Base-by-base conservation (phyloP, 2,888 invertebrate genomes). In the Unio delphinus region DNA sequence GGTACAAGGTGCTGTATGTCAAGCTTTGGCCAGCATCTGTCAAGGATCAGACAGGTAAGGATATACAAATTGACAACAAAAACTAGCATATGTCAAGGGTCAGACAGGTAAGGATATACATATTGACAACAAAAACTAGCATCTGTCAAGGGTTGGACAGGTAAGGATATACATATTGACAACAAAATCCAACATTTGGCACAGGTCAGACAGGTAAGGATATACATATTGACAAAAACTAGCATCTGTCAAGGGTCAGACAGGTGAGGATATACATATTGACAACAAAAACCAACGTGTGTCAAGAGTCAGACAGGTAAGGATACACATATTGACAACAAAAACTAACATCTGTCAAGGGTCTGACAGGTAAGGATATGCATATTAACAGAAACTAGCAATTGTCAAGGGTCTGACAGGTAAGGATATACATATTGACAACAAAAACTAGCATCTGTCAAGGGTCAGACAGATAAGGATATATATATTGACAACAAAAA, bases 1-100 rank as follows among this genome's bases (percentile, higher is more conserved):
- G 81, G 76, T 77, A 45, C 70, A 78, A 54, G 75, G 73, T 15
- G 60, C 62, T 64, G 69, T 75, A 20, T 77, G 78, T 66, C 61
- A 60, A 57, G 75, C 74, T 30, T 68, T 81, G 28, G 55, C 74
- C 34, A 55, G 69, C 15, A 65, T 80, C 5, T 77, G 77, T 72
- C 56, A 70, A 5, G 72, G 72, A 3, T 72, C 74, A 28, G 76
- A 67, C 26, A 67, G 60, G 73, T 73, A 69, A 34, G 65, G 45
- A 45, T 45, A 75, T 18, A 34, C 8, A 34, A 34, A 34, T 7
- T 34, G 1, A 8, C 34, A 34, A 34, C 7, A 34, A 34, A 34
- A 34, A 6, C 74, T 54, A 34, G 69, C 15, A 65, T 80, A 3
- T 77, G 75, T 72, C 54, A 72, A 5, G 72, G 72, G 6, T 70